Evolutionary conservation across 2,888 invertebrate genomes (phyloP).

Genomic region (Orthonychiurus folsomi): DNA sequence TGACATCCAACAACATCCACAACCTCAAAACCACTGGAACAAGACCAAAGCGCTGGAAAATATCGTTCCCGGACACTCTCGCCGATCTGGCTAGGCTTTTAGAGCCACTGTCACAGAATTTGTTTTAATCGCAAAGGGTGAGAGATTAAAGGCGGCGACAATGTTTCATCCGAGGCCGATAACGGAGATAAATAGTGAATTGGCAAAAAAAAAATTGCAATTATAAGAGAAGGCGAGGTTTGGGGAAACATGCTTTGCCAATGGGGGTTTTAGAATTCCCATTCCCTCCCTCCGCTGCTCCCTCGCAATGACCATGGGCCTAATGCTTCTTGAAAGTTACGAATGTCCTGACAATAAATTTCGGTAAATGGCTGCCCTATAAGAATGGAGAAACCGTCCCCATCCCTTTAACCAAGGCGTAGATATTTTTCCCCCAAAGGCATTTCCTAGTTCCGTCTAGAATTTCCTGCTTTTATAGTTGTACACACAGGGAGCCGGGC

Average conservation of each 20-base stretch:
- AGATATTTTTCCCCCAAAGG: not conserved
- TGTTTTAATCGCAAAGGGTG: not conserved
- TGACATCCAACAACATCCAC: constrained; percentile 18
- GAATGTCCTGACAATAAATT: constrained; percentile 1
- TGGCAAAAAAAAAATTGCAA: not conserved
- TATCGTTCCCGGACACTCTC: no score
- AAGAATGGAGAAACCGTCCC: not conserved
- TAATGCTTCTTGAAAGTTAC: constrained; percentile 1
- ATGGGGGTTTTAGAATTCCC: not conserved
- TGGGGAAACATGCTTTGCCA: not conserved
- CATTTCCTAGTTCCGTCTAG: constrained; percentile 1
- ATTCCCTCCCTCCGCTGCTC: not conserved
- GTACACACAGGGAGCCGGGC: not conserved
- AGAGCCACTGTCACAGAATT: not conserved
- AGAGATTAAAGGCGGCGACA: not conserved
- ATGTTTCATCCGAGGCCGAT: not conserved
- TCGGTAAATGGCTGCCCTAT: not conserved
- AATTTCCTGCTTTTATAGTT: not conserved
- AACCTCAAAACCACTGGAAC: constrained; percentile 16
- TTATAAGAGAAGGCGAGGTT: not conserved
- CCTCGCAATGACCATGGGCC: no score
- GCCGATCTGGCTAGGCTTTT: not conserved
- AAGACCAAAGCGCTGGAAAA: no score
- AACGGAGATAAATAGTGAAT: not conserved
- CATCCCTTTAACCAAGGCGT: not conserved